These are phyloP conservation scores for Oriolus oriolus DNA, from an alignment of 2,113 vertebrate genomes.

Conservation along the genomic window DNA sequence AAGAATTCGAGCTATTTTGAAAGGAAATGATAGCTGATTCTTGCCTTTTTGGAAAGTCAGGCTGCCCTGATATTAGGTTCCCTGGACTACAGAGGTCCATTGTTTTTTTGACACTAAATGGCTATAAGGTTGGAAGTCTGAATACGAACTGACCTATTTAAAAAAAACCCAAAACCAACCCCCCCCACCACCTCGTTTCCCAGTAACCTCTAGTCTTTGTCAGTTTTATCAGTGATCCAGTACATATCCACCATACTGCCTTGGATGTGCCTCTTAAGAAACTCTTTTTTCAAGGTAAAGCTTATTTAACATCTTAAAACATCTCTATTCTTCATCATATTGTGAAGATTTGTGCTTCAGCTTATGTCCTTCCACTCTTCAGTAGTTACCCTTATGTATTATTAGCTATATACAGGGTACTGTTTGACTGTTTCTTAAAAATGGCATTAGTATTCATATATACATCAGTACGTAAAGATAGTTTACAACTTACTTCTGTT, in stretches of 20 bases:
- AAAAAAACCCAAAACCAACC: background rate
- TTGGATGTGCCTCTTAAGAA: background rate
- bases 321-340: background rate
- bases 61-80: slow-evolving; percentile 34
- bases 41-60: background rate
- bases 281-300: background rate
- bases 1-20: slow-evolving; percentile 25
- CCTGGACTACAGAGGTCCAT: slow-evolving; percentile 39
- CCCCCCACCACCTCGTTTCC: background rate
- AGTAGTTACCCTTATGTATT: background rate
- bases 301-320: background rate
- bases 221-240: background rate
- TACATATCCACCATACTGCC: background rate
- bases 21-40: slow-evolving; percentile 29
- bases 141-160: background rate
- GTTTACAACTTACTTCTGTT: background rate
- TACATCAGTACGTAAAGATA: background rate
- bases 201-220: background rate
- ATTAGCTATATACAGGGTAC: background rate
- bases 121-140: background rate
- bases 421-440: background rate
- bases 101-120: slow-evolving; percentile 20
- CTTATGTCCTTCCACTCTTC: background rate
- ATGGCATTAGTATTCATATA: background rate
- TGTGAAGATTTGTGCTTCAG: background rate